A percentile compares a stretch with the other conserved stretches of the same genome.
These are phyloP conservation scores for Dromiciops gliroides DNA, from an alignment of 2,113 vertebrate genomes.

Conservation along the genomic window DNA sequence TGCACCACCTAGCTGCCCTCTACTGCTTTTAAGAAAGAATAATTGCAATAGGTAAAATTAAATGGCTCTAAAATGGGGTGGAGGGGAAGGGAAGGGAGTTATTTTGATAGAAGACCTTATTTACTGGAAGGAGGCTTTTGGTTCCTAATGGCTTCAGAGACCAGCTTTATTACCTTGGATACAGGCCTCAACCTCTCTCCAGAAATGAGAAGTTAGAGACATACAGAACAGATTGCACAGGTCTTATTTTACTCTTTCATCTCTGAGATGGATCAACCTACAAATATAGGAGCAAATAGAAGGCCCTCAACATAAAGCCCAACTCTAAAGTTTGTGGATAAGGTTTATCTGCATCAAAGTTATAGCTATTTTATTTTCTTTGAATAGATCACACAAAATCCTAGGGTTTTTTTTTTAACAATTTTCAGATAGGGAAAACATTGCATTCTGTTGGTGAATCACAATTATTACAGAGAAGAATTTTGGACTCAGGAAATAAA, in stretches of 20 bases:
- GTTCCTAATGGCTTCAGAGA: not conserved
- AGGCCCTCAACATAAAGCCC: not conserved
- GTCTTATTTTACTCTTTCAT: not conserved
- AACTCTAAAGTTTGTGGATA: not conserved
- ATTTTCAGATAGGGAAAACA: not conserved
- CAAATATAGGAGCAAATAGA: not conserved
- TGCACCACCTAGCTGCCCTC: no score
- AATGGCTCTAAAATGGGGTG: not conserved
- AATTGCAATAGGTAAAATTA: not conserved
- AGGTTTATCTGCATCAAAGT: not conserved
- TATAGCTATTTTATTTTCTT: slow-evolving; percentile 4
- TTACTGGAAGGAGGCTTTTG: not conserved
- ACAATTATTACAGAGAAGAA: not conserved
- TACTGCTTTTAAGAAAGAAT: not conserved
- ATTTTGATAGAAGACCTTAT: not conserved
- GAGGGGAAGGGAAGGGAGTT: not conserved
- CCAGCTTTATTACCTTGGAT: not conserved
- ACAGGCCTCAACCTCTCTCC: not conserved
- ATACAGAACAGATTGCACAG: not conserved
- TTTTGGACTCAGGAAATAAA: not conserved
- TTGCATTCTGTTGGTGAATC: not conserved
- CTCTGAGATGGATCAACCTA: not conserved
- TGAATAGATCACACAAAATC: slow-evolving; percentile 6
- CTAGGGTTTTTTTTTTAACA: not conserved
- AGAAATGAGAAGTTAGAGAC: not conserved